Evolutionary conservation across 2,888 invertebrate genomes (phyloP).

Genomic region (Proisotoma minuta): DNA sequence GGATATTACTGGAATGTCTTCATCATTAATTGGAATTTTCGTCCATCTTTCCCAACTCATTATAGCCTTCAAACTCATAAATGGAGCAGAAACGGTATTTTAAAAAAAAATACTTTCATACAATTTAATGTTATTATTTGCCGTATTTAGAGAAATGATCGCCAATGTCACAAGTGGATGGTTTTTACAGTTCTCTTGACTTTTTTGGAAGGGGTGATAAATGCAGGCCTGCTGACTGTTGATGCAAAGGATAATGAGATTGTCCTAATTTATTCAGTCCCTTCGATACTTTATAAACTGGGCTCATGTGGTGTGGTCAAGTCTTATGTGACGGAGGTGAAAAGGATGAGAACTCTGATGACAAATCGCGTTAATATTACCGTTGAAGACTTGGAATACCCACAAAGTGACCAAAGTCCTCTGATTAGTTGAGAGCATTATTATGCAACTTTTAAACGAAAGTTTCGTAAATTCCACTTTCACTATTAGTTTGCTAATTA

Average conservation of each 20-base stretch:
- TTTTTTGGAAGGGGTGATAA: constrained; percentile 1
- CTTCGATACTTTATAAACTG: constrained; percentile 13
- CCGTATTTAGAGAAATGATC: constrained; percentile 11
- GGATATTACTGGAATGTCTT: constrained; percentile 5
- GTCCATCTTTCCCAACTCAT: constrained; percentile 1
- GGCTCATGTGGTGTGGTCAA: constrained; percentile 13
- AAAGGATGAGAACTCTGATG: neutral
- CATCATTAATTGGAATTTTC: neutral
- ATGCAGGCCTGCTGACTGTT: neutral
- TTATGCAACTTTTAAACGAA: too few relatives aligned
- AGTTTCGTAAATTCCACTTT: too few relatives aligned
- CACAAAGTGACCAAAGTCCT: too few relatives aligned
- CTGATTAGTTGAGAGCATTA: too few relatives aligned
- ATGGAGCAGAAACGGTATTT: constrained; percentile 2
- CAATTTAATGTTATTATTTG: too few relatives aligned
- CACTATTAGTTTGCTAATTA: too few relatives aligned
- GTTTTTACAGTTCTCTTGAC: neutral
- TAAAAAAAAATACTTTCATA: neutral
- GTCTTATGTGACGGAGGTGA: constrained; percentile 10
- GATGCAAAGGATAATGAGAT: neutral
- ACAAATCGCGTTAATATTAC: too few relatives aligned
- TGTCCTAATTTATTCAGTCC: constrained; percentile 10
- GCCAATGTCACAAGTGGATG: constrained; percentile 10
- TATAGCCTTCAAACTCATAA: constrained; percentile 7
- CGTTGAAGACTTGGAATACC: too few relatives aligned